Evolutionary conservation across 2,797 vertebrate genomes (phyloP).

Genomic region (Oreochromis mossambicus): DNA sequence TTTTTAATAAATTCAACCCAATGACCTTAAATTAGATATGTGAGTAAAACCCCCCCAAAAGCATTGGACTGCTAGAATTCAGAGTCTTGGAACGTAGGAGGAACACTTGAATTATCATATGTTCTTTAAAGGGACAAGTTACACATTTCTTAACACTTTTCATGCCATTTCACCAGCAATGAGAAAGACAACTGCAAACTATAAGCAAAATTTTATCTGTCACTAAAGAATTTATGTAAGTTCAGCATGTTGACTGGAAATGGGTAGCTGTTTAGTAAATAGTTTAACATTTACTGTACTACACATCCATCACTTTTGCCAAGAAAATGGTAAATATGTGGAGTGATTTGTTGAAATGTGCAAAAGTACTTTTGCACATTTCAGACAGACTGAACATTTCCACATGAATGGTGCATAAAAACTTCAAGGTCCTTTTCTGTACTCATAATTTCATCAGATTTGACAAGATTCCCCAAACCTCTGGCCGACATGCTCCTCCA

Average conservation of each 20-base stretch:
- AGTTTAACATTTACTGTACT: neutral
- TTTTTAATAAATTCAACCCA: neutral
- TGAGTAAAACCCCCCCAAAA: neutral
- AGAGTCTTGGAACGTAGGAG: neutral
- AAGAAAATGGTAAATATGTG: neutral
- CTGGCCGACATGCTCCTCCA: neutral
- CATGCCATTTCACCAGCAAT: neutral
- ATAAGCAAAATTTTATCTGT: neutral
- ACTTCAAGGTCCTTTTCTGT: neutral
- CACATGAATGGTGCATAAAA: neutral
- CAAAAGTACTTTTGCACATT: neutral
- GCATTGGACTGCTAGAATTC: neutral
- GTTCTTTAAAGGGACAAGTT: constrained; percentile 2
- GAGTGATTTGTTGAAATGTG: neutral
- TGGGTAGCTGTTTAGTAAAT: neutral
- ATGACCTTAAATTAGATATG: neutral
- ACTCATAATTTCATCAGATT: neutral
- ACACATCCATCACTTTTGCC: neutral
- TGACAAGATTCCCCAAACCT: neutral
- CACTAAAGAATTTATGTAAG: neutral
- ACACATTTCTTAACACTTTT: neutral
- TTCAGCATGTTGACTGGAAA: neutral
- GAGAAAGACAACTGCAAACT: neutral
- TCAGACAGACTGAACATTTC: neutral
- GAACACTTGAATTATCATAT: neutral